Conservation (phyloP, 2,113 vertebrate genomes). For the Regulus satrapa region DNA sequence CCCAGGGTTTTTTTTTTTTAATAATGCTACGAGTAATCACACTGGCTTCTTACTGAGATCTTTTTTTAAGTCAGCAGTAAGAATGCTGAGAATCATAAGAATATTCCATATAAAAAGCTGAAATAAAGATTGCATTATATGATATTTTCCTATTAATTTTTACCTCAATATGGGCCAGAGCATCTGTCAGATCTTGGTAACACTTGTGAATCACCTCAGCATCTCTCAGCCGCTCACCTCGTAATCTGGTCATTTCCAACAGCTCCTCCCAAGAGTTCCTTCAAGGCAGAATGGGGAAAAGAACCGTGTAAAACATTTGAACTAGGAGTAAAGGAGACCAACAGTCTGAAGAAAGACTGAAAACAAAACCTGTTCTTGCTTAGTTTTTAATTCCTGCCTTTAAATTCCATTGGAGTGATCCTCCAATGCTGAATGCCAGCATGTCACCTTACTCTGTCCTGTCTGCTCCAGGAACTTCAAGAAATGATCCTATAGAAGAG, state of each 20-base stretch:
- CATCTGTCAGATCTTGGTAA: constrained; percentile 79
- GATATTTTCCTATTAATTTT: background rate
- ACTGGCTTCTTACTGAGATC: background rate
- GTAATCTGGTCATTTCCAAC: constrained; percentile 65
- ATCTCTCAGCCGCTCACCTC: constrained; percentile 67
- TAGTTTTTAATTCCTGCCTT: background rate
- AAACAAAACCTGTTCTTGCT: background rate
- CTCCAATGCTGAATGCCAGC: background rate
- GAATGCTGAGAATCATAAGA: background rate
- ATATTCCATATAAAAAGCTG: background rate
- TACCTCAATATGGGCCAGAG: constrained; percentile 82
- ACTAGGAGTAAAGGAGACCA: background rate
- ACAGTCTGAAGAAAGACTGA: background rate
- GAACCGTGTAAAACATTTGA: background rate
- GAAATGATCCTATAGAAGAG: background rate
- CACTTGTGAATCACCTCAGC: constrained; percentile 74
- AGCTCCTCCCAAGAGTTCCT: constrained; percentile 85
- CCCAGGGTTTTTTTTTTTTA: background rate
- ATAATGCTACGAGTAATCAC: background rate
- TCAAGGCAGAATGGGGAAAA: background rate
- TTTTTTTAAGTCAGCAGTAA: background rate
- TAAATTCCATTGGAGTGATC: background rate
- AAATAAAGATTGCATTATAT: background rate
- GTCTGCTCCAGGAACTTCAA: background rate
- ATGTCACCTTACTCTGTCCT: background rate